phyloP scores from a whole-genome alignment of 2,888 invertebrate genomes.

The Agrotis clavis region DNA sequence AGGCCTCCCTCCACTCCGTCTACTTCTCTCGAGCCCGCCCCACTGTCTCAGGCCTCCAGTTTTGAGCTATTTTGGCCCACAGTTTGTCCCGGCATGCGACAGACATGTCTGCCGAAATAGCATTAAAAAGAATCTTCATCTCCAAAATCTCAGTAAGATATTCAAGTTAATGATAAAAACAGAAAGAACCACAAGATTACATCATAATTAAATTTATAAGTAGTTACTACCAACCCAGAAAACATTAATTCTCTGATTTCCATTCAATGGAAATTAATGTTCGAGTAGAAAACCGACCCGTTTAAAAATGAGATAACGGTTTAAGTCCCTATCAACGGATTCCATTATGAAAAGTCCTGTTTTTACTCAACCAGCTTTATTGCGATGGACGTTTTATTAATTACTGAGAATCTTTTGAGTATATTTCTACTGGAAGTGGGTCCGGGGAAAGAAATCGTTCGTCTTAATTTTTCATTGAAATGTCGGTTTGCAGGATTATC shows the following conservation, averaged over 20 bases:
- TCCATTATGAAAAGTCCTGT: slow-evolving; percentile 52
- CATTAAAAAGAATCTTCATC: no score
- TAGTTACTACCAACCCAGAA: not conserved
- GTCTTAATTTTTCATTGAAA: slow-evolving; percentile 16
- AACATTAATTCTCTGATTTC: slow-evolving; percentile 40
- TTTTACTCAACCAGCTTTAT: slow-evolving; percentile 49
- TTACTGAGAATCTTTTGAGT: slow-evolving; percentile 48
- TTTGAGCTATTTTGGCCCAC: no score
- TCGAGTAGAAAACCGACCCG: slow-evolving; percentile 59
- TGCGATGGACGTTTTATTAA: slow-evolving; percentile 53
- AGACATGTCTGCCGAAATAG: no score
- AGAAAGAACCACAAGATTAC: not conserved
- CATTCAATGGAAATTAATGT: slow-evolving; percentile 65
- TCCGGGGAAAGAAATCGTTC: not conserved
- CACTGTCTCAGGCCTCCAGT: no score
- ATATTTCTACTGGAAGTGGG: slow-evolving; percentile 1
- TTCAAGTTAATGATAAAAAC: not conserved
- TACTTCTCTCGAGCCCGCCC: no score
- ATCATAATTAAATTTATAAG: not conserved
- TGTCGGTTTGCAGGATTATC: not conserved
- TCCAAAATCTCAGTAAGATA: no score
- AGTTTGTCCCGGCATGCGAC: no score
- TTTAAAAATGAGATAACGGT: slow-evolving; percentile 66
- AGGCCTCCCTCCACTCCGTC: no score
- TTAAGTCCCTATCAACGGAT: slow-evolving; percentile 63